These are phyloP conservation scores for Pocota personata DNA, from an alignment of 2,888 invertebrate genomes.

Conservation along the genomic window DNA sequence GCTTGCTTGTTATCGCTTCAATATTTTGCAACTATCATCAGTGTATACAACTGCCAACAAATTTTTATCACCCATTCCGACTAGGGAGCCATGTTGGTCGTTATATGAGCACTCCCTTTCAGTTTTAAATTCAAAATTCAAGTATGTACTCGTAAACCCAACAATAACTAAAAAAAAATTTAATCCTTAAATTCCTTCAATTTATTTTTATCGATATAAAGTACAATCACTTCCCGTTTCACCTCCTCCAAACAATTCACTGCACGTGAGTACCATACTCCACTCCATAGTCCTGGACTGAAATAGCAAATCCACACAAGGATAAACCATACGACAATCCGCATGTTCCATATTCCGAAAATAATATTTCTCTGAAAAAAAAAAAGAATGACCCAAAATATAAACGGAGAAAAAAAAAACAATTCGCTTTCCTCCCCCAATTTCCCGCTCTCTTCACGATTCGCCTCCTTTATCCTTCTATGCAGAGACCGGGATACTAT, in stretches of 20 bases:
- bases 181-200: background rate
- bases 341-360: slow-evolving; percentile 28
- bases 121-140: background rate
- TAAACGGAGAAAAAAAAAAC: slow-evolving; percentile 9
- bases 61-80: too few species aligned
- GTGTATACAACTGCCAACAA: too few species aligned
- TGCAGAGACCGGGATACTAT: too few species aligned
- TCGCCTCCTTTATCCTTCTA: background rate
- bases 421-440: background rate
- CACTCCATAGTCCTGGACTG: background rate
- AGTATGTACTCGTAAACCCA: too few species aligned
- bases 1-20: too few species aligned
- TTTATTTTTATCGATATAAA: slow-evolving; percentile 12
- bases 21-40: too few species aligned
- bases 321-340: slow-evolving; percentile 20
- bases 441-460: too few species aligned
- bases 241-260: background rate
- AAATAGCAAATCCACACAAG: slow-evolving; percentile 13
- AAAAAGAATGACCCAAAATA: slow-evolving; percentile 29
- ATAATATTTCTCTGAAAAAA: slow-evolving; percentile 12
- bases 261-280: background rate
- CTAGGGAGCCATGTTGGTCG: too few species aligned
- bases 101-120: too few species aligned
- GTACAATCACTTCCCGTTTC: background rate
- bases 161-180: background rate